These are phyloP conservation scores for Melospiza georgiana DNA, from an alignment of 2,113 vertebrate genomes.

Conservation along the genomic window DNA sequence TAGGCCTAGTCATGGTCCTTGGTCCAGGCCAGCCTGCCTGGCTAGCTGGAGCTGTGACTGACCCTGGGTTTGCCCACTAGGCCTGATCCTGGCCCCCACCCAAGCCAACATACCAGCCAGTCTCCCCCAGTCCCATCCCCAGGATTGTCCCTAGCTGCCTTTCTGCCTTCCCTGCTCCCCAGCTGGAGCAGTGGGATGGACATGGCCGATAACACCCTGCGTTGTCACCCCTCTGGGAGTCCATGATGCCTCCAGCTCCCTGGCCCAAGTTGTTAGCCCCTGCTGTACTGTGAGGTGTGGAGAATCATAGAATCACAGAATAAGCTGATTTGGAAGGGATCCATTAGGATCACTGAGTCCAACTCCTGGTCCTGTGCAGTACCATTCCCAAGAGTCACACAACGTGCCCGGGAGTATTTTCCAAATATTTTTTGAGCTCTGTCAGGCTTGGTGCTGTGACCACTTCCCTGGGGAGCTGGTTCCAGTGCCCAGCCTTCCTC, in stretches of 20 bases:
- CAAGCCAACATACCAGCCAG: accelerated
- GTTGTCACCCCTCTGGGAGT: accelerated
- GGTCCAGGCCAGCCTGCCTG: neutral
- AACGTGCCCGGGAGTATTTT: accelerated
- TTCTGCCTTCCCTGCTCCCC: neutral
- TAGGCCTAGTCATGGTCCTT: no score
- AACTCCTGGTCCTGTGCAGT: neutral
- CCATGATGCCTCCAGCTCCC: neutral
- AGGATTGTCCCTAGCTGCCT: accelerated
- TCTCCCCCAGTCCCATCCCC: neutral
- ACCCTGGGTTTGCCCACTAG: accelerated
- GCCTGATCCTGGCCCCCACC: neutral
- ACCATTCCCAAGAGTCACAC: neutral
- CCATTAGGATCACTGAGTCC: neutral
- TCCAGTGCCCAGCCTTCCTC: accelerated
- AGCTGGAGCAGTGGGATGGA: neutral
- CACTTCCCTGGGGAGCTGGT: neutral
- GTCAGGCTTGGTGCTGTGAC: neutral
- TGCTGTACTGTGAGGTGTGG: accelerated
- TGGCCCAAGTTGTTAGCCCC: accelerated
- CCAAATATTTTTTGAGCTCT: neutral
- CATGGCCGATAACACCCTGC: neutral
- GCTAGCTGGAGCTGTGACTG: neutral
- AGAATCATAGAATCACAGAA: neutral
- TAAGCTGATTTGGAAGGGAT: neutral